Conservation (phyloP, 2,797 vertebrate species). For the Chanos chanos region DNA sequence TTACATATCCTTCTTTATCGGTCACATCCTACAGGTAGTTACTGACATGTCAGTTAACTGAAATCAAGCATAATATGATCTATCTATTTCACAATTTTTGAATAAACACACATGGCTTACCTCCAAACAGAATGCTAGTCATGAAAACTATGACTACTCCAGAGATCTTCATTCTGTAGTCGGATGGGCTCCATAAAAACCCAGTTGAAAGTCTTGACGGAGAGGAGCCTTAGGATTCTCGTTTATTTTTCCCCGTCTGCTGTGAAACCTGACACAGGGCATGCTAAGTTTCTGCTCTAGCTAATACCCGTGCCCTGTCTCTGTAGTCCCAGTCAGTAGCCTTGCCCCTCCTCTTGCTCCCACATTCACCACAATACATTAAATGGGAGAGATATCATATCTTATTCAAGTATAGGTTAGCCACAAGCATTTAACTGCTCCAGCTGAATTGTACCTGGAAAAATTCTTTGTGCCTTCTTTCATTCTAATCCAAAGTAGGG, state of each 20-base stretch:
- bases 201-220: conserved; percentile 54
- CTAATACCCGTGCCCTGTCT: conserved; percentile 18
- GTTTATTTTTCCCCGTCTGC: conserved; percentile 10
- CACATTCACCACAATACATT: too few species aligned
- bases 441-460: too few species aligned
- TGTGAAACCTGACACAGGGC: conserved; percentile 71
- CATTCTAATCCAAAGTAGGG: too few species aligned
- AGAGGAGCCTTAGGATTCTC: conserved; percentile 51
- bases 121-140: conserved; percentile 62
- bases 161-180: conserved; percentile 77
- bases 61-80: background rate
- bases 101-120: conserved; percentile 58
- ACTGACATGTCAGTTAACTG: too few species aligned
- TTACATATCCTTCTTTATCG: too few species aligned
- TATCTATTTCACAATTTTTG: background rate
- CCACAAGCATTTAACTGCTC: too few species aligned
- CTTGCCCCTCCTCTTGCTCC: background rate
- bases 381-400: too few species aligned
- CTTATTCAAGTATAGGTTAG: too few species aligned
- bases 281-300: conserved; percentile 58
- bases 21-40: too few species aligned
- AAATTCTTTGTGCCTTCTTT: too few species aligned
- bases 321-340: background rate
- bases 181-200: conserved; percentile 69
- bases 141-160: conserved; percentile 69